phyloP scores from a whole-genome alignment of 2,888 invertebrate species.

The Pseudococcus jackbeardsleyi region DNA sequence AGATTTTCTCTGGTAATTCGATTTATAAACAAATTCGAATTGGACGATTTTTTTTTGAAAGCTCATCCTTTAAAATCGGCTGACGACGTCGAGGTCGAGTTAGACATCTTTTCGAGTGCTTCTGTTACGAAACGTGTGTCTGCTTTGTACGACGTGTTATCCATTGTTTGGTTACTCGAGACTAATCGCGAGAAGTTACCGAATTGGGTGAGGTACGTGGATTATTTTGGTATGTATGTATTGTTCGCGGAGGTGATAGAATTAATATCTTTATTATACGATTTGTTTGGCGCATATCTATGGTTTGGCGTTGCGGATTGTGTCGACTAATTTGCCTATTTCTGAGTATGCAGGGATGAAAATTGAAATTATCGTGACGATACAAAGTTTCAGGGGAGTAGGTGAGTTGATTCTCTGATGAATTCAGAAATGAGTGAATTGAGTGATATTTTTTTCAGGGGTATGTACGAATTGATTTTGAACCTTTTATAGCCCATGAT shows the following conservation, averaged over 20 bases:
- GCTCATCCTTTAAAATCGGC: constrained; percentile 17
- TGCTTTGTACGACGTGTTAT: background rate
- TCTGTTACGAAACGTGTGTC: background rate
- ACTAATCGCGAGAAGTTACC: constrained; percentile 2
- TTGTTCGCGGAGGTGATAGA: background rate
- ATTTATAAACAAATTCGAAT: background rate
- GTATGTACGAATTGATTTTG: too few relatives aligned
- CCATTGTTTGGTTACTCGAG: background rate
- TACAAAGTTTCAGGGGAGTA: too few relatives aligned
- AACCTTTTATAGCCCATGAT: too few relatives aligned
- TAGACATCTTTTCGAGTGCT: background rate
- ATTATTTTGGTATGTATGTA: background rate
- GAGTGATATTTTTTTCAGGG: too few relatives aligned
- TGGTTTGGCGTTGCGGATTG: too few relatives aligned
- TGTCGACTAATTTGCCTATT: too few relatives aligned
- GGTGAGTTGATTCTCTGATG: too few relatives aligned
- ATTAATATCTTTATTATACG: background rate
- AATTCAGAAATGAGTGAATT: too few relatives aligned
- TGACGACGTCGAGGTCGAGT: background rate
- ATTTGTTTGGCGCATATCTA: too few relatives aligned
- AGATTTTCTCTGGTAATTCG: background rate
- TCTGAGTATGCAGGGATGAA: too few relatives aligned
- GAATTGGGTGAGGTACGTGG: background rate
- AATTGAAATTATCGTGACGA: too few relatives aligned
- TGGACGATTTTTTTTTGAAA: background rate